Conservation (phyloP, 2,888 invertebrate species). For the Coenonympha glycerion region DNA sequence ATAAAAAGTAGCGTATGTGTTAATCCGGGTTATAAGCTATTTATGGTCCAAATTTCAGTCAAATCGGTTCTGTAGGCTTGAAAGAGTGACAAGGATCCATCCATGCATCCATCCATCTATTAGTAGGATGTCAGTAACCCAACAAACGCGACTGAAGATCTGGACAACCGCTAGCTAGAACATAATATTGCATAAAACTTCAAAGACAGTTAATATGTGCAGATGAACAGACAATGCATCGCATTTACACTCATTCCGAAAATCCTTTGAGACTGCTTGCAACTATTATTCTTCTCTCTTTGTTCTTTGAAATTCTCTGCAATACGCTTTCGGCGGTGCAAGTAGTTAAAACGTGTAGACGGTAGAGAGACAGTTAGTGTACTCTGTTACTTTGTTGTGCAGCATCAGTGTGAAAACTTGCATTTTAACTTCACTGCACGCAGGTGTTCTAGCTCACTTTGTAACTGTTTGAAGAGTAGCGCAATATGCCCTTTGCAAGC, state of each 20-base stretch:
- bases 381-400: background rate
- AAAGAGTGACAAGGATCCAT: too few species aligned
- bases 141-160: too few species aligned
- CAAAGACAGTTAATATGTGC: constrained; percentile 2
- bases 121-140: too few species aligned
- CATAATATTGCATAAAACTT: too few species aligned
- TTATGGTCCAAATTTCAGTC: too few species aligned
- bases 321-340: constrained; percentile 16
- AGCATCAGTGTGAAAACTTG: constrained; percentile 1
- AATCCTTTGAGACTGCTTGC: constrained; percentile 28
- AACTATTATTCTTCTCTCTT: constrained; percentile 21
- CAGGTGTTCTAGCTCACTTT: constrained; percentile 5
- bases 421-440: background rate
- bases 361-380: constrained; percentile 16
- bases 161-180: too few species aligned
- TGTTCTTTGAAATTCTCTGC: constrained; percentile 16
- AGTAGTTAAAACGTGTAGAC: constrained; percentile 17
- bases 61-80: too few species aligned
- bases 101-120: too few species aligned
- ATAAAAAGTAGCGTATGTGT: too few species aligned
- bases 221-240: constrained; percentile 16
- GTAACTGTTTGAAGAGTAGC: too few species aligned
- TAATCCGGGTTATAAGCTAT: too few species aligned
- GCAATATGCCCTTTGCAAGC: too few species aligned
- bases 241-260: constrained; percentile 27